phyloP scores from a whole-genome alignment of 2,888 invertebrate genomes.

The Pterostichus niger region DNA sequence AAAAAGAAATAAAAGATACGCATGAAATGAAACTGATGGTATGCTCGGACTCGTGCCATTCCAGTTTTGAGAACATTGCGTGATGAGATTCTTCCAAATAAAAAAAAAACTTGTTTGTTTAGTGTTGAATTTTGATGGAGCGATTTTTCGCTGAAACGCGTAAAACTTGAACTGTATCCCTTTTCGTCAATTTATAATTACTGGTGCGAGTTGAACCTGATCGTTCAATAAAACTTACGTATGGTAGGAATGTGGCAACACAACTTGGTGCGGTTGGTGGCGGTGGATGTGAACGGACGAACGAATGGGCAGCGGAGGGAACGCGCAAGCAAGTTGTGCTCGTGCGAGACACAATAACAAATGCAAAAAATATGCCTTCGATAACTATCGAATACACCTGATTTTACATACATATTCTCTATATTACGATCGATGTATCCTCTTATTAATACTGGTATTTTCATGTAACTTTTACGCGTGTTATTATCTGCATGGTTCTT shows the following conservation, averaged over 20 bases:
- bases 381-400: not conserved
- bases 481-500: conserved; percentile 3
- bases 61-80: conserved; percentile 29
- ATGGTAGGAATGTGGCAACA: conserved; percentile 77
- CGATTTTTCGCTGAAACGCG: conserved; percentile 11
- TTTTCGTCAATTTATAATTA: conserved; percentile 21
- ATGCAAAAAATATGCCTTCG: conserved; percentile 70
- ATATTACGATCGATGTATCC: not conserved
- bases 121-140: conserved; percentile 18
- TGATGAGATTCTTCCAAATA: conserved; percentile 26
- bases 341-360: conserved; percentile 6
- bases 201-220: conserved; percentile 68
- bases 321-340: not conserved
- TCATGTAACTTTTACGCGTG: not conserved
- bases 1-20: not conserved
- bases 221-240: conserved; percentile 77
- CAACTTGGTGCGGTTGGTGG: conserved; percentile 72
- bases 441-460: not conserved
- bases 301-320: not conserved
- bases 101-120: conserved; percentile 12
- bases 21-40: not conserved
- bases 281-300: conserved; percentile 14
- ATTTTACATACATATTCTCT: not conserved
- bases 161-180: conserved; percentile 23
- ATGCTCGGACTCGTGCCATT: conserved; percentile 20